These are phyloP conservation scores for Malacosoma neustria DNA, from an alignment of 2,888 invertebrate genomes.

Conservation along the genomic window DNA sequence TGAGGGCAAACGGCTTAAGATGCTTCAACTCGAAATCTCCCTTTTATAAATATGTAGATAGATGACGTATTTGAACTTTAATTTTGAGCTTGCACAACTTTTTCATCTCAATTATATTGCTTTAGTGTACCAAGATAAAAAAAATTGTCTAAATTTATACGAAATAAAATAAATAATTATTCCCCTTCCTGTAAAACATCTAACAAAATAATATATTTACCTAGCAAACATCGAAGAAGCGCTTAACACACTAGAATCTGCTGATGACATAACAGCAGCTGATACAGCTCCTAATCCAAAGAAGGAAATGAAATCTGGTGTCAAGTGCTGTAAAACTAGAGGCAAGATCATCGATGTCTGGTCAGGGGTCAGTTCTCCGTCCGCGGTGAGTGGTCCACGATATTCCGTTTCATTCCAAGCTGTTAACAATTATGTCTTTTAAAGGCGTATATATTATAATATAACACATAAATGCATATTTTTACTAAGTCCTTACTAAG, in stretches of 20 bases:
- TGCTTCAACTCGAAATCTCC: not conserved
- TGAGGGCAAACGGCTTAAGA: constrained; percentile 16
- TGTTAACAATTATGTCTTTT: too few relatives aligned
- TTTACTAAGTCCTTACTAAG: too few relatives aligned
- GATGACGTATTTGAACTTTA: not conserved
- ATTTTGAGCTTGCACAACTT: too few relatives aligned
- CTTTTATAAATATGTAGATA: not conserved
- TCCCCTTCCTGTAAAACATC: too few relatives aligned
- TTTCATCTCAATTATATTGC: too few relatives aligned
- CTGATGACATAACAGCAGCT: constrained; percentile 99
- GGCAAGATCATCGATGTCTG: constrained; percentile 97
- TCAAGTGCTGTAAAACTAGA: constrained; percentile 96
- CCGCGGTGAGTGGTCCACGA: constrained; percentile 72
- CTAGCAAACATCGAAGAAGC: constrained; percentile 99
- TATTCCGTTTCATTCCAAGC: constrained; percentile 97
- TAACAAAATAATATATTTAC: too few relatives aligned
- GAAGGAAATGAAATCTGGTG: constrained; percentile 96
- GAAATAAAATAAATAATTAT: too few relatives aligned
- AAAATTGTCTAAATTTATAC: too few relatives aligned
- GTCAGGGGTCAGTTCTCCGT: constrained; percentile 80
- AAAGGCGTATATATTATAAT: too few relatives aligned
- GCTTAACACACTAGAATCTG: constrained; percentile 97
- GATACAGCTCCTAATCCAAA: constrained; percentile 98
- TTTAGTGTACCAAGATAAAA: too few relatives aligned
- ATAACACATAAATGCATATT: too few relatives aligned